Conservation (phyloP, 2,888 invertebrate genomes). For the Eledone cirrhosa region DNA sequence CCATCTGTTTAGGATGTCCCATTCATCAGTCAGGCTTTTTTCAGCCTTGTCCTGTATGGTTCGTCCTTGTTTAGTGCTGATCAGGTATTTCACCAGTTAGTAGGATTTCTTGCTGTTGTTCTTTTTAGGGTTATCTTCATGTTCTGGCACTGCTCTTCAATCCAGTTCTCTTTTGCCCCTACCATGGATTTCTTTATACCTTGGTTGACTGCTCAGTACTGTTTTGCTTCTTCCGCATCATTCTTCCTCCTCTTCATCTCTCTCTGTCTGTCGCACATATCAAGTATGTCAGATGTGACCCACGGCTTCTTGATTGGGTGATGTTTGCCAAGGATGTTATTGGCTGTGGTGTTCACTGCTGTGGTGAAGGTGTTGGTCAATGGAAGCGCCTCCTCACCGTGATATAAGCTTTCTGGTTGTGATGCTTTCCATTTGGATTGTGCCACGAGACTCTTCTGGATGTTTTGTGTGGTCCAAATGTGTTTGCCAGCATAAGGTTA, state of each 20-base stretch:
- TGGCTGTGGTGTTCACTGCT: neutral
- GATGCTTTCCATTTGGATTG: conserved; percentile 26
- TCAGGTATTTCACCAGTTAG: too few relatives aligned
- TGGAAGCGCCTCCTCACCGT: conserved; percentile 28
- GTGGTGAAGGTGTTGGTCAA: neutral
- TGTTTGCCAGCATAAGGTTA: conserved; percentile 33
- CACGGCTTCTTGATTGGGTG: neutral
- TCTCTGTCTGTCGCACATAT: conserved; percentile 29
- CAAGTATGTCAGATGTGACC: conserved; percentile 10
- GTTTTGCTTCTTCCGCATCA: neutral
- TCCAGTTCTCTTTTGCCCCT: too few relatives aligned
- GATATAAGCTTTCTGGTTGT: conserved; percentile 37
- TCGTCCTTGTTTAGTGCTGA: neutral
- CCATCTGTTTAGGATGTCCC: too few relatives aligned
- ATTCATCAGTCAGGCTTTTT: neutral
- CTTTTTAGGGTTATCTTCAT: too few relatives aligned
- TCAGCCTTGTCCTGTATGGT: neutral
- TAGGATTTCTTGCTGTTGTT: too few relatives aligned
- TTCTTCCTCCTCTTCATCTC: conserved; percentile 23
- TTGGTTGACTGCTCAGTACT: neutral
- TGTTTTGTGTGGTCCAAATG: conserved; percentile 33
- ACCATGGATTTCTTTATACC: too few relatives aligned
- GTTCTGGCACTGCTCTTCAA: too few relatives aligned
- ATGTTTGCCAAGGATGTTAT: neutral
- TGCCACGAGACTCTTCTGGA: conserved; percentile 34